Base-by-base conservation (phyloP, 2,113 vertebrate species). In the Penelope pileata region DNA sequence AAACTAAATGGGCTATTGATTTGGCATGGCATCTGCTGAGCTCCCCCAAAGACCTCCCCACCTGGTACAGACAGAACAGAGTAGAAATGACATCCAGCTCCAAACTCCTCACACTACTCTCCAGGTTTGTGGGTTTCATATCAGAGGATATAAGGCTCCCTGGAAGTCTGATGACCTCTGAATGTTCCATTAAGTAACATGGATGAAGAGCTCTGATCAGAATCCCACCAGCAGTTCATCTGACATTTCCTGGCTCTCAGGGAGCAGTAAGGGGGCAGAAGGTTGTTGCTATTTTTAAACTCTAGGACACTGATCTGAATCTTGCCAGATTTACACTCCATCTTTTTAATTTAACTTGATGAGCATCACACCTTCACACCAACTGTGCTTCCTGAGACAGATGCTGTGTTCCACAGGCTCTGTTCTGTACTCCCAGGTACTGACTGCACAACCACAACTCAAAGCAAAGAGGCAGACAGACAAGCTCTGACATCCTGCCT, bases 301-400 rank as follows among this genome's bases (percentile, higher is more conserved):
- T 66, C 38, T 56, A 89, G 67, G 66, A 88, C 4, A 4, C 54
- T 50, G 38, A 34, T 68, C 77, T 83, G 77, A 91, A 84, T 48
- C 62, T 79, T 64, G 30, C 36, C 80, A 94, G 40, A 75, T 85
- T 90, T 79, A 80, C 62, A 60, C n/a, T 58, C 54, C 76, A 84
- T 62, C 24, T 88, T 92, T 95, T 77, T n/a, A 91, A 94, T 75
- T 94, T 63, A 86, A 47, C 59, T 79, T 88, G 73, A 89, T 89
- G 58, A 82, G 21, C 58, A 51, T 59, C 4, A 8, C 70, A 23
- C 43, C 54, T 64, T 86, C 58, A 51, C 0, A 2, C 40, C 82
- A 88, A 34, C 30, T 79, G n/a, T 74, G 30, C n/a, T 50, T 86
- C 78, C n/a, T 60, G 50, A 62, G 92, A 67, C 8, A 88, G 66